Conservation (phyloP, 2,888 invertebrate genomes). For the Hypolimnas misippus region DNA sequence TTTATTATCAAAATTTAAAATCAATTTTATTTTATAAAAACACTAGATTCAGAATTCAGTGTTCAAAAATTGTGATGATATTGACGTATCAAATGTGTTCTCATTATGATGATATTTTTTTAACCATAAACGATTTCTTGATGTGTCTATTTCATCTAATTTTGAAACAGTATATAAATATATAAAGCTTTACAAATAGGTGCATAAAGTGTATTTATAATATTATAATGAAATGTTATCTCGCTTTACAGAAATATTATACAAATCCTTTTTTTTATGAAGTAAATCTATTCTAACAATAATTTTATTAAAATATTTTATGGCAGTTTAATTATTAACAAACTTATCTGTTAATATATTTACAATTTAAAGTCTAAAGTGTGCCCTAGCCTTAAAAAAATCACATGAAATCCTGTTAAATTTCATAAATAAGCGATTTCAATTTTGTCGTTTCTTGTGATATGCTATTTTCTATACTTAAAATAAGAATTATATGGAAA, state of each 20-base stretch:
- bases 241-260: constrained; percentile 13
- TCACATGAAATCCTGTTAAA: background rate
- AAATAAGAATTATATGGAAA: background rate
- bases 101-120: background rate
- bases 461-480: constrained; percentile 3
- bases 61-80: background rate
- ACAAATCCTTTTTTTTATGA: constrained; percentile 2
- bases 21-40: background rate
- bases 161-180: constrained; percentile 4
- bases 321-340: constrained; percentile 1
- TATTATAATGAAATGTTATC: constrained; percentile 8
- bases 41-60: background rate
- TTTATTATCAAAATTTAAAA: background rate
- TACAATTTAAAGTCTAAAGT: constrained; percentile 4
- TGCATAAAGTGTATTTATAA: constrained; percentile 17
- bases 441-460: background rate
- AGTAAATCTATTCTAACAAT: constrained; percentile 5
- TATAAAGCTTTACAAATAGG: constrained; percentile 12
- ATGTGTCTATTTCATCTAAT: background rate
- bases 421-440: constrained; percentile 4
- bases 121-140: background rate
- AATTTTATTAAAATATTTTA: constrained; percentile 5
- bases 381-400: background rate
- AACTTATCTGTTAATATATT: constrained; percentile 2
- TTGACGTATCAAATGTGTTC: constrained; percentile 1